phyloP scores from a whole-genome alignment of 2,888 invertebrate species.

The Endotricha flammealis region DNA sequence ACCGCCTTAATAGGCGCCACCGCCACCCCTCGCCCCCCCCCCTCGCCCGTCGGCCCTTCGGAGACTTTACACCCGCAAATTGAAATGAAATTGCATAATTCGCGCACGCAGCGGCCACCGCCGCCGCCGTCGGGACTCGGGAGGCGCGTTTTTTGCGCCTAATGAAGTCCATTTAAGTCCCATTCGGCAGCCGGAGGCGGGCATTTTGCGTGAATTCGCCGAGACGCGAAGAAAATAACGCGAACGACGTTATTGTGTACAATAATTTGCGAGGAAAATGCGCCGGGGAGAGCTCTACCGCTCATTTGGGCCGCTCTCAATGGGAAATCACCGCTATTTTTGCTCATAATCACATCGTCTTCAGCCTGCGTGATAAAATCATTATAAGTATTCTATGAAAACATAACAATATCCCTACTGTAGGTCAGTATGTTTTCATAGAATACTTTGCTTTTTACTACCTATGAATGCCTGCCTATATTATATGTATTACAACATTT shows the following conservation, averaged over 20 bases:
- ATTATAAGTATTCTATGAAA: no score
- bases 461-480: no score
- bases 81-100: conserved; percentile 75
- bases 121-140: conserved; percentile 30
- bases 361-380: no score
- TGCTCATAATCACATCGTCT: no score
- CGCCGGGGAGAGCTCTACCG: no score
- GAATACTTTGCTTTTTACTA: no score
- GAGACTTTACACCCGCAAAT: conserved; percentile 53
- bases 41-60: conserved; percentile 16
- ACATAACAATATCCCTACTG: no score
- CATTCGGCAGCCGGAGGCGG: conserved; percentile 23
- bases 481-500: no score
- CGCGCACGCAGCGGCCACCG: conserved; percentile 24
- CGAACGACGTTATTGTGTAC: conserved; percentile 11
- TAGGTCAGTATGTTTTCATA: no score
- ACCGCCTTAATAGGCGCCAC: conserved; percentile 46
- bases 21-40: conserved; percentile 19
- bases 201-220: conserved; percentile 22
- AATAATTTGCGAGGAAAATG: conserved; percentile 3
- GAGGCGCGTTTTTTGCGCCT: conserved; percentile 46
- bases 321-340: no score
- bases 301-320: no score
- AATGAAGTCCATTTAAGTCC: conserved; percentile 57
- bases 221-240: conserved; percentile 8